Base-by-base conservation (phyloP, 2,113 vertebrate genomes). In the Sakesphorus luctuosus region DNA sequence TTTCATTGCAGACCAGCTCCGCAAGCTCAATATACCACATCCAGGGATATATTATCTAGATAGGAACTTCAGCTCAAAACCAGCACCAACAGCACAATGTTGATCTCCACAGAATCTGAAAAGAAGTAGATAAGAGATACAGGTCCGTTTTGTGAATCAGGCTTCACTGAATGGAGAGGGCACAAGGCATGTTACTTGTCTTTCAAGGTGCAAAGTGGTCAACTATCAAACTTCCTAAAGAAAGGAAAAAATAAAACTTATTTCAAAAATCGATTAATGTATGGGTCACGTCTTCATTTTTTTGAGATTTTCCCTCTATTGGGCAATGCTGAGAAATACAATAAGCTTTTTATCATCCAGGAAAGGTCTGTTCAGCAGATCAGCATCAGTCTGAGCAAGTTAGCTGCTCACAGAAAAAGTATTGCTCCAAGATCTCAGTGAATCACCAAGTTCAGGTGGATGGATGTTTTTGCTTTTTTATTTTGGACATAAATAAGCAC, bases 61-160 rank as follows among this genome's bases (percentile, higher is more conserved):
- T 13, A 75, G 71, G 62, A 94, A 65, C 62, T 89, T 84, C 66
- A 94, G 40, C 53, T 94, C 62, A 56, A 96, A 91, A 79, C 8
- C 49, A 85, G 62, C 55, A 93, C 31, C 62, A 49, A n/a, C 3
- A 68, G 23, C 61, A 13, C 9, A 66, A 18, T 3, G 0, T 9
- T 68, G 11, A 10, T 82, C 35, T 67, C 66, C 31, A 58, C 25
- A 62, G 14, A 75, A 36, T 31, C 31, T 49, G 31, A 67, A 59
- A 58, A 50, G 21, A 47, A 61, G 24, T 1, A 40, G 61, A 36
- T 10, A 66, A 71, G 40, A 83, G 25, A 58, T 12, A 67, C 3
- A 13, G 29, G 3, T 20, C 35, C 61, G 29, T 67, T 63, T 46
- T 52, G 14, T 7, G 9, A 87, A 52, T 44, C 14, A 17, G 25